Conservation (phyloP, 2,113 vertebrate genomes). For the Empidonax alnorum region DNA sequence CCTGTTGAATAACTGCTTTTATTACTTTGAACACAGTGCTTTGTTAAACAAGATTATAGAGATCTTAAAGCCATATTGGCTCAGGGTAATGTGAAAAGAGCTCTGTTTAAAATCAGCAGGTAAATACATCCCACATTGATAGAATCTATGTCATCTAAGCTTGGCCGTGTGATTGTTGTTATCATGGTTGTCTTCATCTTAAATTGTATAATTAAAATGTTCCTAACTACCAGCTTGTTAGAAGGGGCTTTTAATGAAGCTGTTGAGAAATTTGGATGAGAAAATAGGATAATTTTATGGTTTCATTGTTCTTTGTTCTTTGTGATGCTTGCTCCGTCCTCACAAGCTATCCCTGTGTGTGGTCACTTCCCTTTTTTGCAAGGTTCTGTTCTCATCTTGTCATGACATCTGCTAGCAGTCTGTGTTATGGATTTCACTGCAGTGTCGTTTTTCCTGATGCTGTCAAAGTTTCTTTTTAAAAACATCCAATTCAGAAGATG, state of each 20-base stretch:
- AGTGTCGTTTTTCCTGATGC: not conserved
- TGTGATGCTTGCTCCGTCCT: not conserved
- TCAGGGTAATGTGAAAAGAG: not conserved
- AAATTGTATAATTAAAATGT: not conserved
- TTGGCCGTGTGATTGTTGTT: not conserved
- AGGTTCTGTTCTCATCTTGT: not conserved
- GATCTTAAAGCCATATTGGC: not conserved
- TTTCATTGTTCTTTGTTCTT: not conserved
- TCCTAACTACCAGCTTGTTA: not conserved
- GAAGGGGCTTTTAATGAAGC: not conserved
- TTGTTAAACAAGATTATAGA: not conserved
- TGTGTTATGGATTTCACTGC: not conserved
- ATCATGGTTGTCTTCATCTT: not conserved
- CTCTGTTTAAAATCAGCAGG: not conserved
- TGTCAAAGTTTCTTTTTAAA: not conserved
- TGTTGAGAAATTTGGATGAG: not conserved
- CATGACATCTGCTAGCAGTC: not conserved
- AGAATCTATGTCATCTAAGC: not conserved
- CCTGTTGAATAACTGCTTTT: not conserved
- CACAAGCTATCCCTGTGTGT: not conserved
- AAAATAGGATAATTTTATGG: not conserved
- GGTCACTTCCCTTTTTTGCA: not conserved
- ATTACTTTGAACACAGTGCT: not conserved
- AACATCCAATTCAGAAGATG: not conserved
- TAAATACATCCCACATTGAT: not conserved